These are phyloP conservation scores for Tenualosa thibaudeaui DNA, from an alignment of 2,797 vertebrate genomes.

Conservation along the genomic window DNA sequence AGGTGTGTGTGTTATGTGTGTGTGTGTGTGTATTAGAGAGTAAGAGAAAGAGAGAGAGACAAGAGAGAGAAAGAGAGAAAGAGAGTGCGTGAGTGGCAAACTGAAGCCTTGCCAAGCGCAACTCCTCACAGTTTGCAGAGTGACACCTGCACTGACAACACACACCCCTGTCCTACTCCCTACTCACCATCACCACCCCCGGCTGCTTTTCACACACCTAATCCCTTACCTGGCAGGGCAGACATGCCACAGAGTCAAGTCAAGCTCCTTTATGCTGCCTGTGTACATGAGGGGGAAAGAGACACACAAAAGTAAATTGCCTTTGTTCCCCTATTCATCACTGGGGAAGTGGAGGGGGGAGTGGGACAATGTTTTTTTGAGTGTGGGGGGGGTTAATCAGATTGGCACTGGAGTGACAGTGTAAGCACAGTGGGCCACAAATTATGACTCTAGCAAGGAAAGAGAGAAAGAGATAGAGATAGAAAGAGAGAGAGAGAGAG, in stretches of 20 bases:
- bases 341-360: background rate
- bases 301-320: constrained; percentile 14
- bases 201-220: constrained; percentile 55
- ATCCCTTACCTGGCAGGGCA: constrained; percentile 54
- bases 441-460: background rate
- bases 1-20: constrained; percentile 45
- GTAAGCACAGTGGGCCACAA: background rate
- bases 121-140: constrained; percentile 53
- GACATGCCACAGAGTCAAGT: constrained; percentile 37
- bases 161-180: background rate
- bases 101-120: constrained; percentile 54
- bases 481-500: background rate
- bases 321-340: background rate
- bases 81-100: constrained; percentile 68
- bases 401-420: background rate
- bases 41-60: background rate
- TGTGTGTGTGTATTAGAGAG: background rate
- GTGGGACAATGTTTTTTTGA: too few relatives aligned
- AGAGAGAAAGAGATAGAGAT: background rate
- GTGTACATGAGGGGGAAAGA: background rate
- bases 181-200: constrained; percentile 14
- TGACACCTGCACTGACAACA: constrained; percentile 69
- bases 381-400: background rate
- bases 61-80: too few relatives aligned
- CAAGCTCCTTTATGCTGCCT: constrained; percentile 13